Evolutionary conservation across 2,113 vertebrate genomes (phyloP).

Genomic region (Gasterosteus aculeatus): DNA sequence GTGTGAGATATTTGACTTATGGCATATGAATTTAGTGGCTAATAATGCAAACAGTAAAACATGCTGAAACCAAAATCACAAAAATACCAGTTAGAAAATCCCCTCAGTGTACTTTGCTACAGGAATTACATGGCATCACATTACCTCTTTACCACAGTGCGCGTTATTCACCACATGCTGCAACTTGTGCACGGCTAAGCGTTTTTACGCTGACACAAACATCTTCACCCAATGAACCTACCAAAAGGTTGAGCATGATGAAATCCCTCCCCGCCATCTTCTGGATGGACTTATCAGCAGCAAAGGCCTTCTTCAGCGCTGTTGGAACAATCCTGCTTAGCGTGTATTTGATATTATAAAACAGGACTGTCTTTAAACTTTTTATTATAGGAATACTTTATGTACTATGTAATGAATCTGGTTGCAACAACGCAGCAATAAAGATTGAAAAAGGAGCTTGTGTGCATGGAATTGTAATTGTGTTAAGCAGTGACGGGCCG

Average conservation of each 20-base stretch:
- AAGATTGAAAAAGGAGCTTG: not conserved
- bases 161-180: not conserved
- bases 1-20: not conserved
- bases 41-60: not conserved
- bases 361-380: not conserved
- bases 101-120: not conserved
- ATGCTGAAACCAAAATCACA: not conserved
- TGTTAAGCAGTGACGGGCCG: not conserved
- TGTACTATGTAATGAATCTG: not conserved
- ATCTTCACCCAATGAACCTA: slow-evolving; percentile 52
- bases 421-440: not conserved
- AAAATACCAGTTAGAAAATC: too few relatives aligned
- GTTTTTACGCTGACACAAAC: not conserved
- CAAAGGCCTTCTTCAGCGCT: slow-evolving; percentile 89
- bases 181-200: not conserved
- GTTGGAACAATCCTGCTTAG: slow-evolving; percentile 41
- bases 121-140: not conserved
- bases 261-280: slow-evolving; percentile 89
- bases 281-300: slow-evolving; percentile 82
- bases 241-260: slow-evolving; percentile 90
- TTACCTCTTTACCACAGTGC: not conserved
- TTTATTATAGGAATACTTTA: not conserved
- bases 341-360: not conserved
- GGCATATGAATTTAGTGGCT: not conserved
- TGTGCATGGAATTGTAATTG: not conserved